Evolutionary conservation across 2,113 vertebrate genomes (phyloP).

Genomic region (Taurulus bubalis): DNA sequence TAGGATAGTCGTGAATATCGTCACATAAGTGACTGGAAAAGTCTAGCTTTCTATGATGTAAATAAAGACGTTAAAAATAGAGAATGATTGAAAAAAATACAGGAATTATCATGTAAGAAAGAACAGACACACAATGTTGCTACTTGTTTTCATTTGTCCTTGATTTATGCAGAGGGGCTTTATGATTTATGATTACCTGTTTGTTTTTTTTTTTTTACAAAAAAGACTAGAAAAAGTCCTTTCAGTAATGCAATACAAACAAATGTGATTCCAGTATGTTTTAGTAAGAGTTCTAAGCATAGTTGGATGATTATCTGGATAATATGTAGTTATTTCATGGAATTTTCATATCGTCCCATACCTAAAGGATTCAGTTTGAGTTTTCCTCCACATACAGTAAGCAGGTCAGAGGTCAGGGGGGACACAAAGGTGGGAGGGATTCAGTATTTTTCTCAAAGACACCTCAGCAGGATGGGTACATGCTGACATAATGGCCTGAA

Average conservation of each 20-base stretch:
- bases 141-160: not conserved
- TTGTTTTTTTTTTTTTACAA: not conserved
- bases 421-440: not conserved
- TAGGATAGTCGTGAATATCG: not conserved
- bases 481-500: conserved; percentile 5
- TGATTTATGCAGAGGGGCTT: not conserved
- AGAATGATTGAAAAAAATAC: not conserved
- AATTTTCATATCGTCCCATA: not conserved
- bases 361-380: not conserved
- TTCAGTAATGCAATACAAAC: not conserved
- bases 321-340: not conserved
- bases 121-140: not conserved
- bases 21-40: not conserved
- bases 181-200: not conserved
- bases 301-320: not conserved
- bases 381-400: not conserved
- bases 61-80: not conserved
- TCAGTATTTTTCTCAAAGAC: conserved; percentile 18
- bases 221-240: not conserved
- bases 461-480: not conserved
- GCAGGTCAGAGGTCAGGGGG: conserved; percentile 11
- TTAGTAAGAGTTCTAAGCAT: not conserved
- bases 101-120: not conserved
- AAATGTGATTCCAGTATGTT: not conserved
- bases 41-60: not conserved